Conservation (phyloP, 2,113 vertebrate genomes). For the Heloderma charlesbogerti region DNA sequence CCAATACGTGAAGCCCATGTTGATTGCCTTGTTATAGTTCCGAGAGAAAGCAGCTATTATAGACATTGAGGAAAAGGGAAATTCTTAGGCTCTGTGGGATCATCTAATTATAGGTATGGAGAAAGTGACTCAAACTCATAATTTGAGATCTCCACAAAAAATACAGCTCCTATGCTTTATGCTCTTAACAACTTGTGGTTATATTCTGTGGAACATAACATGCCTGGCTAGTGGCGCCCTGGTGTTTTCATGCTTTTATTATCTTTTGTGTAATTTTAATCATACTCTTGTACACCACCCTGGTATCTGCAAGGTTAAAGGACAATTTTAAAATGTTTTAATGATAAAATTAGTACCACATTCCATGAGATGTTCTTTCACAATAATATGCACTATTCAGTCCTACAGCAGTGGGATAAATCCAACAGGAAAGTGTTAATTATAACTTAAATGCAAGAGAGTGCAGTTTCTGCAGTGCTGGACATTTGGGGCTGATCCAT, state of each 20-base stretch:
- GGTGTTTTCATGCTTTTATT: too few species aligned
- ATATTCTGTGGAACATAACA: not conserved
- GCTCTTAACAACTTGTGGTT: not conserved
- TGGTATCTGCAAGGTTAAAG: too few species aligned
- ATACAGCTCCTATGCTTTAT: not conserved
- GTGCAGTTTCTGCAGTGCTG: not conserved
- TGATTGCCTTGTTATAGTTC: not conserved
- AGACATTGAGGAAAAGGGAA: not conserved
- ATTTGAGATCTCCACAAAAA: not conserved
- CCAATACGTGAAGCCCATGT: not conserved
- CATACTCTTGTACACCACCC: too few species aligned
- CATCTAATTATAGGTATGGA: not conserved
- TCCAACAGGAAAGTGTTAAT: not conserved
- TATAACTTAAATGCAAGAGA: not conserved
- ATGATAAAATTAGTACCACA: too few species aligned
- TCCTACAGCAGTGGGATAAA: not conserved
- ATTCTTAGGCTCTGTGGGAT: not conserved
- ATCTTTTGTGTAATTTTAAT: too few species aligned
- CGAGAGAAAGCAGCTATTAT: not conserved
- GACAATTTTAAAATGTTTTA: too few species aligned
- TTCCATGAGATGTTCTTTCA: not conserved
- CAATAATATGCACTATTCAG: not conserved
- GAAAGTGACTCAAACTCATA: not conserved
- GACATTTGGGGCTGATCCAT: not conserved
- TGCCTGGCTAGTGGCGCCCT: not conserved